Evolutionary conservation across 2,888 invertebrate genomes (phyloP), one percentile per base, ranked within the genome.

Genomic region (Thereva unica): DNA sequence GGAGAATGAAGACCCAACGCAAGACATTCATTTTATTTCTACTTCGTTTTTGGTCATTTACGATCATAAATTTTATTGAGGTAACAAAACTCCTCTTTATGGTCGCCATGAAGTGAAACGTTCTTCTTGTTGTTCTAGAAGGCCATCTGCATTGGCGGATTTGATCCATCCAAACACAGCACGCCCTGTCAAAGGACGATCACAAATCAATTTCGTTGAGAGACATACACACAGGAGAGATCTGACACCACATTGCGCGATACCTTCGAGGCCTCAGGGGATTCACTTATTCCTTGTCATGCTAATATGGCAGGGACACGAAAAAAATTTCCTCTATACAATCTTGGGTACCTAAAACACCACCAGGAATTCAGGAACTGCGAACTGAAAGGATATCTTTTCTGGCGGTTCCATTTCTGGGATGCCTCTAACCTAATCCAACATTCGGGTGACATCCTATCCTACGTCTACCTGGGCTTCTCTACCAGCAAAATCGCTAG

Each of bases 141-240:
- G 23, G 23, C 55, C 57, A 47, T 34, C 57, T 59, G 57, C 57
- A 47, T 23, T 23, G 12, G 50, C 40, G 23, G 50, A 61, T 61
- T 61, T 61, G 41, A 7, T 37, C 38, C 47, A 47, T 64, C 37
- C 44, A 64, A 47, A 54, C 64, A 34, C 7, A 54, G 55, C 34
- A 52, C 64, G 45, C 64, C 54, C 55, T 55, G 9, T 55, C 54
- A 64, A 37, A 64, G 64, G 45, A 55, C 64, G 55, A 47, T 64
- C 64, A 55, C 45, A 55, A 64, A 54, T 55, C 64, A 64, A 64
- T 64, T 64, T 23, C 23, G 54, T 45, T 37, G 37, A 38, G 34
- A 45, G 47, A 54, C 54, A n/a, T n/a, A n/a, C n/a, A n/a, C n/a
- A 38, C 47, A 47, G 53, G 44, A 64, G 44, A 50, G 34, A 34